A percentile compares a stretch with the other conserved stretches of the same genome.
phyloP scores from a whole-genome alignment of 2,113 vertebrate genomes.

The Sinocyclocheilus anshuiensis region DNA sequence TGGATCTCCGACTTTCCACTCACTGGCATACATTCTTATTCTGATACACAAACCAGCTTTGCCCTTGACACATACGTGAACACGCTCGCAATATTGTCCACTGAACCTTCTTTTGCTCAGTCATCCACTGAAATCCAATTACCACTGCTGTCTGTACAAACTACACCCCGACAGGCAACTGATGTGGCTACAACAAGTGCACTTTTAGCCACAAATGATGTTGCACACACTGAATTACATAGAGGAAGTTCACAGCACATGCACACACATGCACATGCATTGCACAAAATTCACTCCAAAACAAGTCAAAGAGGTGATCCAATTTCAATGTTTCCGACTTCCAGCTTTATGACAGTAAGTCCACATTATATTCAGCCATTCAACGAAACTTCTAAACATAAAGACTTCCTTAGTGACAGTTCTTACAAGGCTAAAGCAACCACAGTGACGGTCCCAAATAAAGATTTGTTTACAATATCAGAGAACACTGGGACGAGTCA shows the following conservation, averaged over 20 bases:
- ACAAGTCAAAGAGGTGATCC: background rate
- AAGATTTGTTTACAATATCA: background rate
- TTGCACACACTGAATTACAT: background rate
- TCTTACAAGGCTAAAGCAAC: background rate
- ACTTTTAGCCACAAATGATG: background rate
- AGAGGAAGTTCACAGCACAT: background rate
- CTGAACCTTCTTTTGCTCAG: background rate
- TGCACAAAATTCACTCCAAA: background rate
- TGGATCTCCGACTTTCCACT: conserved; percentile 40
- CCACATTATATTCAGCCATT: background rate
- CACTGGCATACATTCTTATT: conserved; percentile 25
- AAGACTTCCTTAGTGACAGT: no score
- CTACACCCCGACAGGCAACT: background rate
- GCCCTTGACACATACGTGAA: background rate
- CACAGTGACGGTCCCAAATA: background rate
- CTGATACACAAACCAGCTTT: conserved; percentile 20
- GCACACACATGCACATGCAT: background rate
- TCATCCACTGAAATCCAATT: background rate
- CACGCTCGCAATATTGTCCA: background rate
- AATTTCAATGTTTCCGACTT: background rate
- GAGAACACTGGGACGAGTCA: background rate
- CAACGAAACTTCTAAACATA: background rate
- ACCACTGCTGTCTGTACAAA: background rate
- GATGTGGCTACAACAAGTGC: conserved; percentile 38
- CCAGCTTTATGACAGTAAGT: background rate